Base-by-base conservation (phyloP, 23 tunicate genomes). In the Styela plicata region DNA sequence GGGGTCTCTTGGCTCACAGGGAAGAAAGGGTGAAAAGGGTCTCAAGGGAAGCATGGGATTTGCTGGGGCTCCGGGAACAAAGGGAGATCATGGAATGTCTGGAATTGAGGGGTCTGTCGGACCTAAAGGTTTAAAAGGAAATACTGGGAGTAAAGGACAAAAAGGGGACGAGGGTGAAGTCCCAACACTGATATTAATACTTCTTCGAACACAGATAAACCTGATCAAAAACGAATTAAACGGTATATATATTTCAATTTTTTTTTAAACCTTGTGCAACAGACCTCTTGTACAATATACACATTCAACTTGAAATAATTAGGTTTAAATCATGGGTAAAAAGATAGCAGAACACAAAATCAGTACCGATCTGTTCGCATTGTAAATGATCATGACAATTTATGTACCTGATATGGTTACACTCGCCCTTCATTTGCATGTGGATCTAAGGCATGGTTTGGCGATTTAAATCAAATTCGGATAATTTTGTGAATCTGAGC, bases 301-400 rank as follows among this genome's bases (percentile, higher is more conserved):
- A 74, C 33, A 80, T 74, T 65, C 74, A 74, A 32, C 84, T 65
- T 32, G n/a, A n/a, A n/a, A n/a, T n/a, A n/a, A n/a, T n/a, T n/a
- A 44, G 57, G 57, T 44, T 74, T 23, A 36, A 44, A 44, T 13
- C 57, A 44, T 13, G 57, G 57, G n/a, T n/a, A n/a, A n/a, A n/a
- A n/a, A n/a, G n/a, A n/a, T n/a, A n/a, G n/a, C n/a, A n/a, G n/a
- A n/a, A n/a, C n/a, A n/a, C n/a, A n/a, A n/a, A n/a, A n/a, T n/a
- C n/a, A n/a, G n/a, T n/a, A n/a, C n/a, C n/a, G n/a, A n/a, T n/a
- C n/a, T n/a, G n/a, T n/a, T n/a, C n/a, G n/a, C n/a, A n/a, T n/a
- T n/a, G n/a, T n/a, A n/a, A n/a, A n/a, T n/a, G n/a, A n/a, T n/a
- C n/a, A n/a, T n/a, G n/a, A n/a, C n/a, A n/a, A n/a, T n/a, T n/a